These are phyloP conservation scores for Drosophila ananassae DNA, from an alignment of 1,140 invertebrate species.

Conservation along the genomic window DNA sequence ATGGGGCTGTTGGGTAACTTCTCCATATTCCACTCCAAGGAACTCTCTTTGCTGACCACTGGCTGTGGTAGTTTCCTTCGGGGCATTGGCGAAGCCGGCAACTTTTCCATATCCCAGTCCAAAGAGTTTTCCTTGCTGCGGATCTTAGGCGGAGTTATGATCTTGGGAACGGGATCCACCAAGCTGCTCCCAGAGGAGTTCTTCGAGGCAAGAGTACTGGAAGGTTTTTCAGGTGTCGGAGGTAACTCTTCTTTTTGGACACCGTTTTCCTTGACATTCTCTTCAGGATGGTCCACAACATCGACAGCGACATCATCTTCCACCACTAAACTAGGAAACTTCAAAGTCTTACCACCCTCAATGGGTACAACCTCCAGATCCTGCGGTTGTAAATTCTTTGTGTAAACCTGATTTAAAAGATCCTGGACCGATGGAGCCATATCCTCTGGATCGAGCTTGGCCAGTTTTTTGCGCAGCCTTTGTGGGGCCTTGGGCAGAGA, in stretches of 20 bases:
- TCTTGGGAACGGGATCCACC: conserved; percentile 33
- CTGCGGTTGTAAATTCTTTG: not conserved
- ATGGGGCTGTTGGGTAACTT: conserved; percentile 77
- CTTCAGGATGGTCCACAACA: conserved; percentile 8
- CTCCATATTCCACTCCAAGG: conserved; percentile 81
- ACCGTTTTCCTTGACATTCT: conserved; percentile 6
- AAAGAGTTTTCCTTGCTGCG: conserved; percentile 70
- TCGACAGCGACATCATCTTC: conserved; percentile 39
- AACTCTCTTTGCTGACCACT: conserved; percentile 61
- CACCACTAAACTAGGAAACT: conserved; percentile 47
- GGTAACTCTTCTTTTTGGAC: not conserved
- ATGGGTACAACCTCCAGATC: not conserved
- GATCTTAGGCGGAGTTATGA: conserved; percentile 42
- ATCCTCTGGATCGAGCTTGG: conserved; percentile 62
- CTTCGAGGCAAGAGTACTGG: conserved; percentile 17
- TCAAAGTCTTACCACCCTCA: conserved; percentile 5
- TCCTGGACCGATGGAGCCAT: conserved; percentile 82
- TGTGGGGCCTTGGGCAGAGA: conserved; percentile 63
- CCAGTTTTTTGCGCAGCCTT: conserved; percentile 67
- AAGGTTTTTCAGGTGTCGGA: not conserved
- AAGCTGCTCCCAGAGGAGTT: conserved; percentile 56
- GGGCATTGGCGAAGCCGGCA: conserved; percentile 70
- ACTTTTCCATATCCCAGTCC: conserved; percentile 81
- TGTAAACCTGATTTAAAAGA: conserved; percentile 49
- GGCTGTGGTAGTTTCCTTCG: conserved; percentile 31